Base-by-base conservation (phyloP, 2,888 invertebrate genomes). In the Orthonychiurus folsomi region DNA sequence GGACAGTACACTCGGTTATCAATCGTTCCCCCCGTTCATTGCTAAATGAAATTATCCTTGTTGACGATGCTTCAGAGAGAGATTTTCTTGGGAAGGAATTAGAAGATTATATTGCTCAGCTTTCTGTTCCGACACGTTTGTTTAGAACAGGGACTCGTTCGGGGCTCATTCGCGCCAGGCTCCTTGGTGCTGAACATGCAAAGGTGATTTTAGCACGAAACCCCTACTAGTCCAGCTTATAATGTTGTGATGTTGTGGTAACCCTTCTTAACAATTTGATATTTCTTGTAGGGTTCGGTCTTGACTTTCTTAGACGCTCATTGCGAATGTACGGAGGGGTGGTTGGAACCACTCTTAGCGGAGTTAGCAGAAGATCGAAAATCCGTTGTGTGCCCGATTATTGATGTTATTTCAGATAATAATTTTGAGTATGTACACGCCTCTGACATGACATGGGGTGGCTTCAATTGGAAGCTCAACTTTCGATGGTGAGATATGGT, bases 391-490 rank as follows among this genome's bases (percentile, higher is more conserved):
- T 94, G 96, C 78, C 97, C 99, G 9, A 94, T 99, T 73, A 97
- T 99, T 74, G 99, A 99, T 79, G 95, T 99, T 63, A 97, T 99
- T 75, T 94, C 93, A 56, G 97, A 99, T 78, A 96, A 97, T 74
- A 93, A 93, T 2, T 99, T 99, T 79, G 96, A 97, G 79, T 99
- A 99, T 80, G 93, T 97, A 3, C 63, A 63, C 47, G 66, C 66
- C 15, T 61, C 61, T 48, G 97, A 99, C 77, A 94, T 95, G 86
- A 99, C 97, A 0, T 99, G 97, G 96, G 97, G 97, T 67, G 97
- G 97, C 25, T 99, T 99, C 80, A 99, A 97, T 80, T 97, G 97
- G 97, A 96, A 96, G 79, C 83, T 99, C 60, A 97, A 97, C 80
- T 99, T 99, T 80, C 86, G 97, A 81, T 96, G 95, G 95, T 91